Evolutionary conservation across 2,888 invertebrate genomes (phyloP).

Genomic region (Dione vanillae): DNA sequence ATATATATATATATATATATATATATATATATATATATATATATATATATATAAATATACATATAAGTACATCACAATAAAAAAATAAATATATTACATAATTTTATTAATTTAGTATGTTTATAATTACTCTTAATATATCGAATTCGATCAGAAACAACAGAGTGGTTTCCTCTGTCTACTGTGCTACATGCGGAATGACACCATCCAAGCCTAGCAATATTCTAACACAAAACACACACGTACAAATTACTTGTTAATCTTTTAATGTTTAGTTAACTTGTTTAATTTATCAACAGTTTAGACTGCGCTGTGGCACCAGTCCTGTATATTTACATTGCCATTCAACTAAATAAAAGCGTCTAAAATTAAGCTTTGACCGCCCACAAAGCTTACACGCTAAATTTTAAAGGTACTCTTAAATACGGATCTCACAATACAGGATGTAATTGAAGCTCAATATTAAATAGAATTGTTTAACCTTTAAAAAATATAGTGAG

Average conservation of each 20-base stretch:
- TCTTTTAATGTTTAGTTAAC: constrained; percentile 8
- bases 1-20: too few species aligned
- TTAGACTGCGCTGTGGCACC: constrained; percentile 10
- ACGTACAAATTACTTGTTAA: not conserved
- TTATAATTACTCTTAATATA: too few species aligned
- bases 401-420: not conserved
- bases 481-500: too few species aligned
- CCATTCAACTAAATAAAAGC: constrained; percentile 27
- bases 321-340: constrained; percentile 15
- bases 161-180: too few species aligned
- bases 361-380: constrained; percentile 23
- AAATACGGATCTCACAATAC: not conserved
- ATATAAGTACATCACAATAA: too few species aligned
- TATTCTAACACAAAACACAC: not conserved
- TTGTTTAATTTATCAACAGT: constrained; percentile 13
- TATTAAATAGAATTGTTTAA: too few species aligned
- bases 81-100: too few species aligned
- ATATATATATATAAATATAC: too few species aligned
- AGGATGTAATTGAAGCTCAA: not conserved
- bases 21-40: too few species aligned
- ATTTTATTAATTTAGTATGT: too few species aligned
- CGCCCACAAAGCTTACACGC: constrained; percentile 8
- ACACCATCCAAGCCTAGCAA: not conserved
- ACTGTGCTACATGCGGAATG: too few species aligned
- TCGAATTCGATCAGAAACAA: too few species aligned